Conservation (phyloP, 1,140 invertebrate genomes). For the Drosophila willistoni region DNA sequence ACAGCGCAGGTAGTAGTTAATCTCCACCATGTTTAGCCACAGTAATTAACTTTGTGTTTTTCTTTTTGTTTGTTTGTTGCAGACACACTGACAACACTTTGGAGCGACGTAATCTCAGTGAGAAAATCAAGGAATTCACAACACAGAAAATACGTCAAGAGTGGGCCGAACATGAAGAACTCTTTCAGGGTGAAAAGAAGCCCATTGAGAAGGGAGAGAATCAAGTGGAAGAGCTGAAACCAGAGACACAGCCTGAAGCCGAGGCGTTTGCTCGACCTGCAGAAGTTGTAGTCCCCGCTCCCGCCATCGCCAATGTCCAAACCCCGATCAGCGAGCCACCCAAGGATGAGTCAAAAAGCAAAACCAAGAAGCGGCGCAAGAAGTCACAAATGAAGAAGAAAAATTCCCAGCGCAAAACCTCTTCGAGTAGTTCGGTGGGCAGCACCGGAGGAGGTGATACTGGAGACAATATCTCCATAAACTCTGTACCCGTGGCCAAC, state of each 20-base stretch:
- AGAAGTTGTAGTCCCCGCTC: not conserved
- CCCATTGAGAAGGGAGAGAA: constrained; percentile 51
- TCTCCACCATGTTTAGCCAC: not conserved
- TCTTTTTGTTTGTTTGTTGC: not conserved
- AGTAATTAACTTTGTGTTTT: not conserved
- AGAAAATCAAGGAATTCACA: constrained; percentile 75
- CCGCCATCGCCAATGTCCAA: constrained; percentile 26
- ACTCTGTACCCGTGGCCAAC: constrained; percentile 55
- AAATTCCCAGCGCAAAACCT: constrained; percentile 88
- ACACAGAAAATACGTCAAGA: constrained; percentile 82
- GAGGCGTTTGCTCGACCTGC: constrained; percentile 5
- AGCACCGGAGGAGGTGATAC: constrained; percentile 63
- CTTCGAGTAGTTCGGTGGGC: constrained; percentile 83
- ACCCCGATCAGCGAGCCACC: constrained; percentile 44
- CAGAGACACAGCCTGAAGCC: constrained; percentile 23
- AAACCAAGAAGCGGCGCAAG: constrained; percentile 90
- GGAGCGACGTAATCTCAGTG: constrained; percentile 70
- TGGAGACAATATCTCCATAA: constrained; percentile 56
- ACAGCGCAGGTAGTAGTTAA: constrained; percentile 84
- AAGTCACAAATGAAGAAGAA: constrained; percentile 91
- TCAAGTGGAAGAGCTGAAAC: constrained; percentile 14
- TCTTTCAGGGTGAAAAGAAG: constrained; percentile 71
- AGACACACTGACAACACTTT: constrained; percentile 79
- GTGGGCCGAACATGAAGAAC: constrained; percentile 81
- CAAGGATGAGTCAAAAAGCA: constrained; percentile 83